Evolutionary conservation across 2,797 vertebrate species (phyloP).

Genomic region (Galaxias olidus): DNA sequence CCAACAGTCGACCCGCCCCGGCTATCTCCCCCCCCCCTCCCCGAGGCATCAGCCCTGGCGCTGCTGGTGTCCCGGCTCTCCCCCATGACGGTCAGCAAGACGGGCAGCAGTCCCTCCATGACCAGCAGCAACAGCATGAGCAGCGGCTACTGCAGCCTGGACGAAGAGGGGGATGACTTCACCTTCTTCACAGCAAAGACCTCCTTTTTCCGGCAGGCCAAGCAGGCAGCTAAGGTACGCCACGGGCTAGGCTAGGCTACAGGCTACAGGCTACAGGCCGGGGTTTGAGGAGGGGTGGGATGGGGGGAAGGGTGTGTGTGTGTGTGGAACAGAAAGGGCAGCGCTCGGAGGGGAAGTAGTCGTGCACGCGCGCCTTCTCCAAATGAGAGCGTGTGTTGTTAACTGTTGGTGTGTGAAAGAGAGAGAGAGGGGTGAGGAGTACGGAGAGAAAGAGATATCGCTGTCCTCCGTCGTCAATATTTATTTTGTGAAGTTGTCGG

Average conservation of each 20-base stretch:
- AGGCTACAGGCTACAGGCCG: background rate
- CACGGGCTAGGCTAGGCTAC: background rate
- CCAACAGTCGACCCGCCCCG: slow-evolving; percentile 2
- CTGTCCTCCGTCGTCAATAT: slow-evolving; percentile 23
- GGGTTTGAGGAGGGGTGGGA: slow-evolving; percentile 1
- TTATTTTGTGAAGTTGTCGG: slow-evolving; percentile 18
- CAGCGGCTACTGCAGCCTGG: slow-evolving; percentile 97
- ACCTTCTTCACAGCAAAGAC: slow-evolving; percentile 97
- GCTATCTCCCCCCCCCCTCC: too few relatives aligned
- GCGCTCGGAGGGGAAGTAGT: slow-evolving; percentile 60
- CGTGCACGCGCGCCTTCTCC: slow-evolving; percentile 10
- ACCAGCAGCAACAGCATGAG: slow-evolving; percentile 96
- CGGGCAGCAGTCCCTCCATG: slow-evolving; percentile 73
- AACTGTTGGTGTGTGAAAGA: background rate
- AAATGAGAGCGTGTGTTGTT: slow-evolving; percentile 17
- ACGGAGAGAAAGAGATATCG: slow-evolving; percentile 14
- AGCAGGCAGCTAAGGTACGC: slow-evolving; percentile 71
- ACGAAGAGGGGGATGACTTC: slow-evolving; percentile 88
- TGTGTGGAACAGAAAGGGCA: slow-evolving; percentile 53
- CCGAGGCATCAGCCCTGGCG: too few relatives aligned
- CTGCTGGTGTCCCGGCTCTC: slow-evolving; percentile 27
- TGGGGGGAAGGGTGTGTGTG: background rate
- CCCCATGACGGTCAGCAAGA: slow-evolving; percentile 68
- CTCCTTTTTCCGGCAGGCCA: slow-evolving; percentile 84
- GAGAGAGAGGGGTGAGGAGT: background rate